A percentile compares a stretch with the other conserved stretches of the same genome.
Conservation (phyloP, 2,888 invertebrate genomes). For the Cheilosia urbana region DNA sequence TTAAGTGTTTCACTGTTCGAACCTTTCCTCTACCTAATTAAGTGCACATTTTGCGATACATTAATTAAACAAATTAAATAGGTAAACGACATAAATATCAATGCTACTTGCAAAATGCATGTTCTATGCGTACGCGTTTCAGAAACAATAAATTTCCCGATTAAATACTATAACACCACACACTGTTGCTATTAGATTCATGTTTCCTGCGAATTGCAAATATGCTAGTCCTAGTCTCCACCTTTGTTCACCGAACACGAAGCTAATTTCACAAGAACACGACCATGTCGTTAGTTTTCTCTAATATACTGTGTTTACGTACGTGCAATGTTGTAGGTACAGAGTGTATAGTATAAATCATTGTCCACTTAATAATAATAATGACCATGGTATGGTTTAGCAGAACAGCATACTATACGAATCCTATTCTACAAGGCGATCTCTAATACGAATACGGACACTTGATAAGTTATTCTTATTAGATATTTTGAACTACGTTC, state of each 20-base stretch:
- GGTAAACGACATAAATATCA: too few species aligned
- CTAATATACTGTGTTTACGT: slow-evolving; percentile 20
- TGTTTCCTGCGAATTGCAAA: slow-evolving; percentile 41
- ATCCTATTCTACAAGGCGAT: slow-evolving; percentile 32
- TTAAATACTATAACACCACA: slow-evolving; percentile 29
- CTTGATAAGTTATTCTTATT: slow-evolving; percentile 35
- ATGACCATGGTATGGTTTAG: slow-evolving; percentile 3
- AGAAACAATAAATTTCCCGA: slow-evolving; percentile 22
- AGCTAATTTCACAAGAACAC: slow-evolving; percentile 54
- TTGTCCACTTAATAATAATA: slow-evolving; percentile 59
- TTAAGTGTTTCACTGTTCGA: too few species aligned
- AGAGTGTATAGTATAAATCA: slow-evolving; percentile 47
- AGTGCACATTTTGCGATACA: too few species aligned
- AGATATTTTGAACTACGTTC: too few species aligned
- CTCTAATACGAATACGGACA: slow-evolving; percentile 33
- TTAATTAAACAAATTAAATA: too few species aligned
- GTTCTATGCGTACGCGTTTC: slow-evolving; percentile 5
- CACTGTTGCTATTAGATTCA: slow-evolving; percentile 19
- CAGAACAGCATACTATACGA: slow-evolving; percentile 16
- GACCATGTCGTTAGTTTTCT: slow-evolving; percentile 42
- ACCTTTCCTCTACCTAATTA: too few species aligned
- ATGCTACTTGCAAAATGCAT: not conserved
- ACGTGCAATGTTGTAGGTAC: slow-evolving; percentile 14
- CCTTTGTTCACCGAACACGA: slow-evolving; percentile 57
- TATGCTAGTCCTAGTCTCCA: slow-evolving; percentile 43